A percentile compares a stretch with the other conserved stretches of the same genome.
Evolutionary conservation across 2,113 vertebrate species (phyloP).

Genomic region (Podarcis raffonei): DNA sequence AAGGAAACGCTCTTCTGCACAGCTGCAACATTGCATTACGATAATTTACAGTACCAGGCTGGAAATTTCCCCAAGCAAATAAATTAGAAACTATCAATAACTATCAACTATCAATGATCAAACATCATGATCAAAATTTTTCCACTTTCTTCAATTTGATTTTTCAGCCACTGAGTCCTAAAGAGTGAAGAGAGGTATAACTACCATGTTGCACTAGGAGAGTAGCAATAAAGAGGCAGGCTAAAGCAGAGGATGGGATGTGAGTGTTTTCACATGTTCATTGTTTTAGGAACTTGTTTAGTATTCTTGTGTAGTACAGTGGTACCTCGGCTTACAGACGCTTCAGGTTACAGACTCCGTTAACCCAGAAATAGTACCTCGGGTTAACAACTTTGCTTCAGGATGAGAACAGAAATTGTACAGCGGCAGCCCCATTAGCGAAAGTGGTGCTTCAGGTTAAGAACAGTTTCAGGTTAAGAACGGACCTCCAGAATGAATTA

Average conservation of each 20-base stretch:
- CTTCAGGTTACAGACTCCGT: too few relatives aligned
- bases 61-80: background rate
- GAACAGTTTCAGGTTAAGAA: too few relatives aligned
- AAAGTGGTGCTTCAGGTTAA: too few relatives aligned
- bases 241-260: background rate
- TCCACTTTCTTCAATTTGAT: background rate
- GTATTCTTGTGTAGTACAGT: too few relatives aligned
- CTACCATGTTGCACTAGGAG: background rate
- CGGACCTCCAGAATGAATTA: too few relatives aligned
- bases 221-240: background rate
- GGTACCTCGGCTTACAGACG: too few relatives aligned
- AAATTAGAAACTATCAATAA: slow-evolving; percentile 1
- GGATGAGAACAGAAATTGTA: too few relatives aligned
- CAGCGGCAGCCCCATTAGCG: too few relatives aligned
- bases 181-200: background rate
- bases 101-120: slow-evolving; percentile 1
- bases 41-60: slow-evolving; percentile 27
- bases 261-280: background rate
- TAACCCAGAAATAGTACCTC: too few relatives aligned
- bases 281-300: background rate
- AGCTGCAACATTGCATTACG: background rate
- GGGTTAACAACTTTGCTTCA: too few relatives aligned
- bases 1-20: background rate
- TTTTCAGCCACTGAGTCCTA: background rate
- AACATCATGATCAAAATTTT: background rate